Conservation (phyloP, 2,888 invertebrate genomes). For the Drosophila parthenogenetica region DNA sequence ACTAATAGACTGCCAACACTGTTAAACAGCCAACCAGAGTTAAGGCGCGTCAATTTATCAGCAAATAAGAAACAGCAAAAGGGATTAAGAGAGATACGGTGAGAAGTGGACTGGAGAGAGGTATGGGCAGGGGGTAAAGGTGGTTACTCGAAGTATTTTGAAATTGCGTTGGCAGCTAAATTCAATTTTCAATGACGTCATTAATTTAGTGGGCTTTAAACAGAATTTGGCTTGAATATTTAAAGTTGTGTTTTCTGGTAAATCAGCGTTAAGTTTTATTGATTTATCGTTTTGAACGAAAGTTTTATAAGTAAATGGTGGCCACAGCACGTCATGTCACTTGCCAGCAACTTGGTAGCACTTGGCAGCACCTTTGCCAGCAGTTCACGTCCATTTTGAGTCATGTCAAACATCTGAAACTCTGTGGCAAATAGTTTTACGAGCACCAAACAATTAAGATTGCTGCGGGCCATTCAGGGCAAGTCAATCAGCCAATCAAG, state of each 20-base stretch:
- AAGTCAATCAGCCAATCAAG: constrained; percentile 74
- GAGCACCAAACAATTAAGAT: constrained; percentile 62
- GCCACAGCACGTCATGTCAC: not conserved
- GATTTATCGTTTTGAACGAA: not conserved
- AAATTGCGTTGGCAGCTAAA: constrained; percentile 21
- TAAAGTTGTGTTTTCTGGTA: no score
- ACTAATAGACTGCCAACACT: no score
- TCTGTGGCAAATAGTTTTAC: constrained; percentile 43
- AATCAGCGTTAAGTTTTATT: constrained; percentile 11
- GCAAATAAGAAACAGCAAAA: not conserved
- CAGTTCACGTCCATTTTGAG: not conserved
- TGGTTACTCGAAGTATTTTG: not conserved
- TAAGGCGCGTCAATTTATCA: constrained; percentile 35
- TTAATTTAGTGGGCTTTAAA: constrained; percentile 23
- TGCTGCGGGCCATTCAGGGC: constrained; percentile 56
- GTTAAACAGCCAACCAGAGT: not conserved
- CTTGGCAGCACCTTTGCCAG: no score
- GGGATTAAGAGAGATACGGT: not conserved
- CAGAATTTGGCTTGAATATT: not conserved
- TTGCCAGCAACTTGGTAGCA: no score
- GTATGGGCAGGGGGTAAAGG: not conserved
- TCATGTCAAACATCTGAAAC: constrained; percentile 13
- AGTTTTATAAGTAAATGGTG: not conserved
- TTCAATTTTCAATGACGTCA: constrained; percentile 28
- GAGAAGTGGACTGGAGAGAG: not conserved